These are phyloP conservation scores for Neodiprion pinetum DNA, from an alignment of 1,140 invertebrate species.

Conservation along the genomic window DNA sequence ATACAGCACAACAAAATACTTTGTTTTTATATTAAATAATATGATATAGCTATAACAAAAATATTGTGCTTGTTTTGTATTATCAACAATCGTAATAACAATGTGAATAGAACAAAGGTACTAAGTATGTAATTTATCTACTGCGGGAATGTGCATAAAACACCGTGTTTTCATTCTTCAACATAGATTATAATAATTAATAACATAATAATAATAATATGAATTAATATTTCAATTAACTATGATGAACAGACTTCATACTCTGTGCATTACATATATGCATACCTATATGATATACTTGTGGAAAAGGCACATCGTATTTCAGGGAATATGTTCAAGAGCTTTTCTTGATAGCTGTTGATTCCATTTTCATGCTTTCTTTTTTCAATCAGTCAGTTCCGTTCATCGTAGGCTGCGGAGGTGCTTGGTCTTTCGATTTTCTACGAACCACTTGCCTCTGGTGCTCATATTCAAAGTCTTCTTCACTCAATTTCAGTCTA, in stretches of 20 bases:
- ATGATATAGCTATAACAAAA: neutral
- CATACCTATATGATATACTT: constrained; percentile 16
- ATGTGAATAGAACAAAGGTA: constrained; percentile 18
- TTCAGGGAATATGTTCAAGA: neutral
- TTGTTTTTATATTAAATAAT: neutral
- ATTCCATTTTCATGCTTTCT: constrained; percentile 11
- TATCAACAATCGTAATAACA: constrained; percentile 16
- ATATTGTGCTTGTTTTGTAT: constrained; percentile 18
- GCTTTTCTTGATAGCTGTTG: constrained; percentile 3
- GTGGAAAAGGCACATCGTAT: constrained; percentile 26
- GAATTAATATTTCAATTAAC: neutral
- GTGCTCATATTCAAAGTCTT: constrained; percentile 86
- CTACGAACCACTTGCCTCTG: constrained; percentile 66
- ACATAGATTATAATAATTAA: constrained; percentile 6
- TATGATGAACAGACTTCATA: constrained; percentile 20
- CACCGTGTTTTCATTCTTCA: neutral
- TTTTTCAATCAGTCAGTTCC: constrained; percentile 37
- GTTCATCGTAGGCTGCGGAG: constrained; percentile 36
- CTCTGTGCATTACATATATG: constrained; percentile 18
- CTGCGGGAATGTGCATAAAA: neutral
- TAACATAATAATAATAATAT: neutral
- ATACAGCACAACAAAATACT: constrained; percentile 8
- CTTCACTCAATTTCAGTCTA: constrained; percentile 76
- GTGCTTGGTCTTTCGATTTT: constrained; percentile 45
- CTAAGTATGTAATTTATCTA: constrained; percentile 20